phyloP scores from a whole-genome alignment of 2,888 invertebrate species.

The Branchipolynoe longqiensis region DNA sequence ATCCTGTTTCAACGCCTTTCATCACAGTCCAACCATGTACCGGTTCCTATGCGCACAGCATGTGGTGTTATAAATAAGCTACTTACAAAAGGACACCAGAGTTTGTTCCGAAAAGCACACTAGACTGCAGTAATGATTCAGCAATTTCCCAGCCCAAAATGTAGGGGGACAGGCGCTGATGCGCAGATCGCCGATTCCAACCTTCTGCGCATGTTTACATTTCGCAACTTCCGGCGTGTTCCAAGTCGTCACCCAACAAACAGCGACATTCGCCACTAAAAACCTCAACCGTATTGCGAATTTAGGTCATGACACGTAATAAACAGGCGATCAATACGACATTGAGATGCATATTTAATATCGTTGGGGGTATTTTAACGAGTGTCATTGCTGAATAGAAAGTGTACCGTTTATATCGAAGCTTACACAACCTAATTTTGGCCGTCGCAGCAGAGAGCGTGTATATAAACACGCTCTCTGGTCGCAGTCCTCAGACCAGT shows the following conservation, averaged over 20 bases:
- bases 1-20: not conserved
- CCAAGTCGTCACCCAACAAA: not conserved
- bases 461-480: too few relatives aligned
- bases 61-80: not conserved
- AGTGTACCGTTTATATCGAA: not conserved
- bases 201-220: conserved; percentile 48
- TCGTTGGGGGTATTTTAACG: not conserved
- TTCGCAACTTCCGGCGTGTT: conserved; percentile 39
- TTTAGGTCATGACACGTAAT: not conserved
- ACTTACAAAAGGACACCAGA: not conserved
- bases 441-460: not conserved
- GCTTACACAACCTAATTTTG: not conserved
- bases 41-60: not conserved
- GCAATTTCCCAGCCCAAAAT: not conserved
- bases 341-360: not conserved
- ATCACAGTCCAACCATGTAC: not conserved
- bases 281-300: conserved; percentile 1
- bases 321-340: too few relatives aligned
- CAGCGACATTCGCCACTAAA: not conserved
- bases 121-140: conserved; percentile 26
- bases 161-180: not conserved
- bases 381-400: not conserved
- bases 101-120: not conserved
- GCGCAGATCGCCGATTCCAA: not conserved
- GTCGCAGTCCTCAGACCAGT: not conserved